phyloP scores from a whole-genome alignment of 2,113 vertebrate species.

The Callithrix jacchus region DNA sequence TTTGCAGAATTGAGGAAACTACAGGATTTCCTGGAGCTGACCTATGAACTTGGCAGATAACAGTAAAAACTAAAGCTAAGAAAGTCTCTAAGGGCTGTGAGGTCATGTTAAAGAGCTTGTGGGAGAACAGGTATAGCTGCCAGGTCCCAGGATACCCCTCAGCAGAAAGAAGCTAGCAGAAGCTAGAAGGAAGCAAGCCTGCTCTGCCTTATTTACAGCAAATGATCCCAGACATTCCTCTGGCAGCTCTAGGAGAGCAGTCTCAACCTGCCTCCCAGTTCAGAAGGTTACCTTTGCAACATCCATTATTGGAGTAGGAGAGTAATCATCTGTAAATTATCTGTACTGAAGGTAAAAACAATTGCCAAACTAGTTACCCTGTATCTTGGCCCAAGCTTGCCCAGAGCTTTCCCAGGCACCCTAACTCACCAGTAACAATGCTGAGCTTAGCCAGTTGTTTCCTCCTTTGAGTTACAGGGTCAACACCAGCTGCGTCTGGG shows the following conservation, averaged over 20 bases:
- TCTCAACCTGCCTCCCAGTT: not conserved
- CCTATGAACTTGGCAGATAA: not conserved
- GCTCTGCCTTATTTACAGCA: constrained; percentile 23
- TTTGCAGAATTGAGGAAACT: constrained; percentile 24
- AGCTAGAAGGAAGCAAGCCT: constrained; percentile 10
- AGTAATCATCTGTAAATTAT: not conserved
- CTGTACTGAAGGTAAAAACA: constrained; percentile 35
- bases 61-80: not conserved
- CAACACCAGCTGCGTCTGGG: constrained; percentile 46
- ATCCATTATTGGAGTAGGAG: not conserved
- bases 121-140: not conserved
- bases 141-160: not conserved
- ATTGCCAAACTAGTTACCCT: not conserved
- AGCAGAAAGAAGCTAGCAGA: constrained; percentile 20
- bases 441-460: constrained; percentile 30
- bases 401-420: not conserved
- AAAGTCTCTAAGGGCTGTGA: constrained; percentile 15
- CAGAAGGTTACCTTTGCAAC: not conserved
- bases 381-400: not conserved
- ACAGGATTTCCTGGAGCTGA: not conserved
- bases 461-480: not conserved
- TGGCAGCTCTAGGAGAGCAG: not conserved
- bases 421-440: constrained; percentile 64
- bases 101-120: not conserved
- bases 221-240: not conserved